Conservation (phyloP, 2,797 vertebrate genomes). For the Delichon dasypus region DNA sequence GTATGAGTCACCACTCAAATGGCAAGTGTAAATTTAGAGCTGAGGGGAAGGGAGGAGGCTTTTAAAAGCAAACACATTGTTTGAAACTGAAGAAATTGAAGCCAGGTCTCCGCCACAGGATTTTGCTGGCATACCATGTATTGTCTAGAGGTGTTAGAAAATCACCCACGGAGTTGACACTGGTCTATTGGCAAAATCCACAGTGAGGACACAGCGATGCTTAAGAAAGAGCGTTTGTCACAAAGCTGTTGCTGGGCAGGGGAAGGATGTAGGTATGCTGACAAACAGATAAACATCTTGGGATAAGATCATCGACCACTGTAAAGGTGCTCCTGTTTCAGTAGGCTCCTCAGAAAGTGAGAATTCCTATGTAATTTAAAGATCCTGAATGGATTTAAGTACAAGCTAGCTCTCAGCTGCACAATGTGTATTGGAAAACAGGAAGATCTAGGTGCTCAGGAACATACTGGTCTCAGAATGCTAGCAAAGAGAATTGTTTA, state of each 20-base stretch:
- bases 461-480: not conserved
- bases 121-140: slow-evolving; percentile 27
- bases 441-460: not conserved
- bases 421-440: not conserved
- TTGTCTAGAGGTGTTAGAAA: slow-evolving; percentile 52
- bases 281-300: fast-evolving
- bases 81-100: slow-evolving; percentile 22
- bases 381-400: not conserved
- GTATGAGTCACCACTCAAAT: slow-evolving; percentile 66
- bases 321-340: not conserved
- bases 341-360: not conserved
- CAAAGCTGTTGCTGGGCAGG: not conserved
- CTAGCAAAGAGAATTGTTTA: not conserved
- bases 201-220: not conserved
- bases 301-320: not conserved
- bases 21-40: slow-evolving; percentile 63
- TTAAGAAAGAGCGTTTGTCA: not conserved
- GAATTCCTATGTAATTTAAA: not conserved
- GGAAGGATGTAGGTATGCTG: not conserved
- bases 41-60: slow-evolving; percentile 30
- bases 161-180: slow-evolving; percentile 8
- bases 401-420: not conserved
- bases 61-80: slow-evolving; percentile 53
- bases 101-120: slow-evolving; percentile 15
- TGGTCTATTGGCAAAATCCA: slow-evolving; percentile 12